phyloP scores from a whole-genome alignment of 2,113 vertebrate genomes.

The Genyomyrus donnyi region DNA sequence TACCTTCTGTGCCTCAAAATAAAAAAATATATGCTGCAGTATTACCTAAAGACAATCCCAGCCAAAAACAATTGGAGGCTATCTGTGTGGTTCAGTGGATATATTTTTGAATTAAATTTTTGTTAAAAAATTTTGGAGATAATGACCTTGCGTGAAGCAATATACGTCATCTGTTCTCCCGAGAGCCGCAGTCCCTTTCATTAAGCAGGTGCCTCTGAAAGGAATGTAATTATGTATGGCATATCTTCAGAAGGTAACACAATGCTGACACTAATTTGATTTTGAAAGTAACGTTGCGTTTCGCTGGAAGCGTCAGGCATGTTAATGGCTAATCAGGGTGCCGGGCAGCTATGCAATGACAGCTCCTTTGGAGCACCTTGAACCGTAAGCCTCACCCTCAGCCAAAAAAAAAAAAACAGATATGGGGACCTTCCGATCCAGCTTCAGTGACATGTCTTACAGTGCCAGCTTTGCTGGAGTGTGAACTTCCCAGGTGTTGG shows the following conservation, averaged over 20 bases:
- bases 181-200: not conserved
- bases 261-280: constrained; percentile 19
- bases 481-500: not conserved
- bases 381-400: not conserved
- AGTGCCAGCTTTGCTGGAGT: not conserved
- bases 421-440: not conserved
- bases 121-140: not conserved
- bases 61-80: constrained; percentile 29
- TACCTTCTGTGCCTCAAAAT: constrained; percentile 34
- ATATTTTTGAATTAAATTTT: not conserved
- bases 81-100: not conserved
- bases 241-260: constrained; percentile 19
- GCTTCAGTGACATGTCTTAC: not conserved
- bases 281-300: constrained; percentile 25
- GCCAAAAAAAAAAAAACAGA: not conserved
- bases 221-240: not conserved
- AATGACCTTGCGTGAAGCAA: not conserved
- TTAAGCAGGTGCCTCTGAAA: not conserved
- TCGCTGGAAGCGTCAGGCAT: not conserved
- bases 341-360: not conserved
- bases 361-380: constrained; percentile 18
- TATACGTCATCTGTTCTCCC: not conserved
- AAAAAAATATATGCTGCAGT: constrained; percentile 1
- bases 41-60: constrained; percentile 30
- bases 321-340: constrained; percentile 1